phyloP scores from a whole-genome alignment of 1,140 invertebrate genomes.

The Ceratina australensis region DNA sequence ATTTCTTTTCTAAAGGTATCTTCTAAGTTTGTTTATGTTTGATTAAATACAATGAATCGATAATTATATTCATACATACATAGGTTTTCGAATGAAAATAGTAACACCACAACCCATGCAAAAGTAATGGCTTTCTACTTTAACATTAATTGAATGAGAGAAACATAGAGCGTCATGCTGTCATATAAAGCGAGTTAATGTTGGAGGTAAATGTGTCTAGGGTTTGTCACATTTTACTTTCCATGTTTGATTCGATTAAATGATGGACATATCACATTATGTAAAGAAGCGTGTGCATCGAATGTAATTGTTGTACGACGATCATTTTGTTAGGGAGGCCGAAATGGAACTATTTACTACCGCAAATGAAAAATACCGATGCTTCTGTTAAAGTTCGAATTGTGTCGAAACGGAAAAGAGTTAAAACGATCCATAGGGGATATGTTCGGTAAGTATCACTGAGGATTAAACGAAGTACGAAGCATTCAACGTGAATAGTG shows the following conservation, averaged over 20 bases:
- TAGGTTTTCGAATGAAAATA: not conserved
- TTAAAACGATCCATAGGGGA: not conserved
- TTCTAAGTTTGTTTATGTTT: constrained; percentile 5
- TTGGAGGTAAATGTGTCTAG: not conserved
- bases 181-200: constrained; percentile 12
- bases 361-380: constrained; percentile 1
- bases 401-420: not conserved
- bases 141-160: not conserved
- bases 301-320: not conserved
- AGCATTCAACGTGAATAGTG: constrained; percentile 44
- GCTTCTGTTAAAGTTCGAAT: not conserved
- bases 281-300: not conserved
- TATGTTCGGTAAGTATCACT: constrained; percentile 35
- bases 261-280: not conserved
- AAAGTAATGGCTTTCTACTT: not conserved
- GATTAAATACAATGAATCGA: constrained; percentile 15
- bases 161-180: constrained; percentile 16
- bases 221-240: not conserved
- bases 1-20: constrained; percentile 8
- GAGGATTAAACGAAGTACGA: constrained; percentile 38
- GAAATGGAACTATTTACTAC: not conserved
- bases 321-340: not conserved
- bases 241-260: not conserved
- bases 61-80: constrained; percentile 13
- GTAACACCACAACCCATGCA: constrained; percentile 24